Base-by-base conservation (phyloP, 1,140 invertebrate species). In the Hesperophylax magnus region DNA sequence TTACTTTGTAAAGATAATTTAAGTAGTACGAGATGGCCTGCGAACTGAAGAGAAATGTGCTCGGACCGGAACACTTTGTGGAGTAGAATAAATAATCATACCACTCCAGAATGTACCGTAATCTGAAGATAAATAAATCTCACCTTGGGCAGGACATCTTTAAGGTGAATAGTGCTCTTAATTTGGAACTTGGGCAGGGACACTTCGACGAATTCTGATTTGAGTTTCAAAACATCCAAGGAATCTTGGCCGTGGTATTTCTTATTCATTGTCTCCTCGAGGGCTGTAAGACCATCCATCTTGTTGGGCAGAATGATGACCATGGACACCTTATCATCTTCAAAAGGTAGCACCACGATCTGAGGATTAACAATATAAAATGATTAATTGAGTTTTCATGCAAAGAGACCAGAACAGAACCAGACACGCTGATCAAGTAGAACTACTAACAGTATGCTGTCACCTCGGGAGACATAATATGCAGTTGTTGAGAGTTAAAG, bases 251-350 rank as follows among this genome's bases (percentile, higher is more conserved):
- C 47, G 17, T 87, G 78, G n/a, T 17, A 22, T 0, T 31, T 56
- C 17, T 8, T 22, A n/a, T 77, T n/a, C 4, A 94, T 77, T 58
- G 89, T 89, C 0, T 85, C 53, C 83, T 91, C 89, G 31, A 93
- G 56, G 0, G 85, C 78, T 1, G 79, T 5, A 9, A 94, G 83
- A 8, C 92, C 93, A 14, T 91, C 87, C 9, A 89, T 85, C 81
- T 92, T 86, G 71, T 94, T 91, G 14, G 94, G 94, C 54, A 95
- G 85, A 17, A 94, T 87, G 54, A 94, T 89, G 24, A 94, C 84
- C 90, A 93, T 92, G 74, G 91, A 92, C 79, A 93, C 85, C 83
- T 92, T 89, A 17, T 89, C 86, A 77, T 91, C 91, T 86, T 88
- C 86, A 84, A 93, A 94, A 22, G 91, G 91, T 47, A 95, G 81